Conservation (phyloP, 2,113 vertebrate species). For the Chloropsis hardwickii region DNA sequence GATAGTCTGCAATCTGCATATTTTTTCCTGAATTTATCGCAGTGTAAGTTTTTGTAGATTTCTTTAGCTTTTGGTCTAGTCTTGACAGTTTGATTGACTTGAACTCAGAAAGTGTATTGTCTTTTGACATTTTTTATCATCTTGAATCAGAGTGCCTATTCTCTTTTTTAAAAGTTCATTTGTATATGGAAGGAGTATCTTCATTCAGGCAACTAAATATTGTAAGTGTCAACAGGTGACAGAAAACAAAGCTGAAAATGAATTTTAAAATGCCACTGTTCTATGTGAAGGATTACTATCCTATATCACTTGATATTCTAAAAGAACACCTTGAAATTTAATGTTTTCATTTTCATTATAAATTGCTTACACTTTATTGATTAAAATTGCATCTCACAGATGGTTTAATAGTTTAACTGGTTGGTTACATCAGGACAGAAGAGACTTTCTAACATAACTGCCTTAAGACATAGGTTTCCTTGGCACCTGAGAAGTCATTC, state of each 20-base stretch:
- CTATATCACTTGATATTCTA: background rate
- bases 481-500: background rate
- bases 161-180: background rate
- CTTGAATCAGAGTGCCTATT: background rate
- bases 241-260: background rate
- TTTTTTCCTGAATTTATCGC: background rate
- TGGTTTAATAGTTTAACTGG: background rate
- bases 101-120: background rate
- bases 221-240: background rate
- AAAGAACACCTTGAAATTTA: background rate
- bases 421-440: background rate
- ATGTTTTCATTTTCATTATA: background rate
- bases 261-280: background rate
- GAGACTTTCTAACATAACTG: background rate
- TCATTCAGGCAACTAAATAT: background rate
- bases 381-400: background rate
- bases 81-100: background rate
- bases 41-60: background rate
- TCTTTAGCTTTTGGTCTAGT: background rate
- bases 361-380: background rate
- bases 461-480: background rate
- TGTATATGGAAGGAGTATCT: background rate
- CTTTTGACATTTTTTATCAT: background rate
- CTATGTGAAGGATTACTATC: background rate
- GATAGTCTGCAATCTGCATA: background rate